Evolutionary conservation across 1,140 invertebrate species (phyloP).

Genomic region (Drosophila santomea): DNA sequence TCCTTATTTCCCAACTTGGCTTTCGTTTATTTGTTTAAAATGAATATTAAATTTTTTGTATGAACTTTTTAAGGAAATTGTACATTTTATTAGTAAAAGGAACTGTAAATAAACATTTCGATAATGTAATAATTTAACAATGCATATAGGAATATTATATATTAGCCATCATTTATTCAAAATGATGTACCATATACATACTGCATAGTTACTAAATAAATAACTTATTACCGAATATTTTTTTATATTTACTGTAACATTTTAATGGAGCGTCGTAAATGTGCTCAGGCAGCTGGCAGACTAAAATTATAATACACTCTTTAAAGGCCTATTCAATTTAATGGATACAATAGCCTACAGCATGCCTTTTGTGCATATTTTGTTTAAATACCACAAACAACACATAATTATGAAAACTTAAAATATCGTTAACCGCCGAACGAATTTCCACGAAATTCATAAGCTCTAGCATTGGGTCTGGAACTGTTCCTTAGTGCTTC

Average conservation of each 20-base stretch:
- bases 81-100: slow-evolving; percentile 76
- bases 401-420: too few relatives aligned
- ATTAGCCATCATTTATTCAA: slow-evolving; percentile 70
- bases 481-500: too few relatives aligned
- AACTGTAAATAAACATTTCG: slow-evolving; percentile 82
- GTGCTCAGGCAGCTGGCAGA: too few relatives aligned
- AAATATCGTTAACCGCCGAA: too few relatives aligned
- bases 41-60: slow-evolving; percentile 62
- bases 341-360: too few relatives aligned
- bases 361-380: too few relatives aligned
- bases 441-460: too few relatives aligned
- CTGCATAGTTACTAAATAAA: slow-evolving; percentile 79
- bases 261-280: too few relatives aligned
- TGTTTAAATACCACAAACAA: too few relatives aligned
- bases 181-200: slow-evolving; percentile 77
- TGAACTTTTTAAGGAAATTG: slow-evolving; percentile 77
- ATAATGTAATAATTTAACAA: slow-evolving; percentile 74
- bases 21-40: slow-evolving; percentile 71
- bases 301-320: too few relatives aligned
- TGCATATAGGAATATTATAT: slow-evolving; percentile 75
- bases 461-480: too few relatives aligned
- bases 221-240: slow-evolving; percentile 75
- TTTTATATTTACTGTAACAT: neutral
- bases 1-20: slow-evolving; percentile 47
- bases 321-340: too few relatives aligned